Percentiles rank a stretch among this genome's conserved stretches.
Conservation (phyloP, 2,113 vertebrate species). For the Microtus oregoni region DNA sequence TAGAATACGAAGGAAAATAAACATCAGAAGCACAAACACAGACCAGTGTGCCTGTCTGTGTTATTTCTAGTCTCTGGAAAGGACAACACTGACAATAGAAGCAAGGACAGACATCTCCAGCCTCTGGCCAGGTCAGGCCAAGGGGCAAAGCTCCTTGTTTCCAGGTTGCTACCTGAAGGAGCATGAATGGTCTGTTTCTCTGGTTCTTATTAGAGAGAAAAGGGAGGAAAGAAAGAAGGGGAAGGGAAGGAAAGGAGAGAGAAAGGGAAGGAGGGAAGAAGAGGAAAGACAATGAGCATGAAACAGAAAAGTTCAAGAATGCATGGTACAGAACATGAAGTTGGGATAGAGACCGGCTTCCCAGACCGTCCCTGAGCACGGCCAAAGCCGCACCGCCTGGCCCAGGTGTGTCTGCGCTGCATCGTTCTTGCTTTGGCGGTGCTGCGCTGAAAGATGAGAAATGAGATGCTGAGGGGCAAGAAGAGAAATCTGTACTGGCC, state of each 20-base stretch:
- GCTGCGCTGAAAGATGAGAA: background rate
- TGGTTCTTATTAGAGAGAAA: background rate
- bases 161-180: background rate
- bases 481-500: background rate
- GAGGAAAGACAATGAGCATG: too few species aligned
- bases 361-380: rapidly evolving
- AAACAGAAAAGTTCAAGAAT: background rate
- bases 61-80: background rate
- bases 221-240: background rate
- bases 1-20: background rate
- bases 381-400: too few species aligned
- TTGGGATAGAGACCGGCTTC: too few species aligned
- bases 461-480: background rate
- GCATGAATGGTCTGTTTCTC: background rate
- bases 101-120: background rate
- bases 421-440: background rate
- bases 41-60: background rate
- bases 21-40: background rate
- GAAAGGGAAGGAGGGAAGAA: too few species aligned
- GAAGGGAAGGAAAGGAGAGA: rapidly evolving
- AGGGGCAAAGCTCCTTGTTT: too few species aligned
- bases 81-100: background rate
- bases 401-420: background rate
- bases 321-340: background rate
- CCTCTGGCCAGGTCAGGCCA: background rate